phyloP scores from a whole-genome alignment of 2,797 vertebrate genomes.

The Argentina silus region DNA sequence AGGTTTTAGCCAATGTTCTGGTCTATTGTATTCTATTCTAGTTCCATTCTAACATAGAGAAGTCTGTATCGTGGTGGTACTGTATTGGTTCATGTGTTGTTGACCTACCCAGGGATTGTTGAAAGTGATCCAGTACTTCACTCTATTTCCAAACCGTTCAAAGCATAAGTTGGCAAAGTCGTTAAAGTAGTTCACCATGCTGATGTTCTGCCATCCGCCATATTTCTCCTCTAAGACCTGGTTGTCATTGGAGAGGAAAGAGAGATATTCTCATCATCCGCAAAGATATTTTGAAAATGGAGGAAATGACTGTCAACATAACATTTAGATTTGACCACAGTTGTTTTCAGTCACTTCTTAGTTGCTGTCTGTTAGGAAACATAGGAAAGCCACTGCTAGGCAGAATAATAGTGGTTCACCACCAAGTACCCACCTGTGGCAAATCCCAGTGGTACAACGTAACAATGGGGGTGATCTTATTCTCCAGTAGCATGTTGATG shows the following conservation, averaged over 20 bases:
- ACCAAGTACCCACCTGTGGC: constrained; percentile 80
- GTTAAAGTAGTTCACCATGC: constrained; percentile 84
- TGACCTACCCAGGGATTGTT: constrained; percentile 88
- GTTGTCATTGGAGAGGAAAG: not conserved
- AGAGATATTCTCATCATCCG: too few relatives aligned
- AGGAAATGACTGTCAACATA: too few relatives aligned
- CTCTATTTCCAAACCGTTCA: constrained; percentile 86
- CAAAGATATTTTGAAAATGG: too few relatives aligned
- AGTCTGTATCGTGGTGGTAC: not conserved
- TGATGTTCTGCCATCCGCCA: constrained; percentile 89
- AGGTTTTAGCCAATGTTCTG: too few relatives aligned
- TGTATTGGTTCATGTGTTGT: not conserved
- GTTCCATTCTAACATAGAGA: too few relatives aligned
- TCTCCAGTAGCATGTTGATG: constrained; percentile 86
- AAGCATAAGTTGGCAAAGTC: constrained; percentile 92
- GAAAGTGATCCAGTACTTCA: constrained; percentile 93
- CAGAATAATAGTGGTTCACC: not conserved
- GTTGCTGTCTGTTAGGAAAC: not conserved
- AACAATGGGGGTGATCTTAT: constrained; percentile 85
- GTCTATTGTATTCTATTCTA: too few relatives aligned
- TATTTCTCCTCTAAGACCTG: constrained; percentile 87
- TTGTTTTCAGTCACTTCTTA: too few relatives aligned
- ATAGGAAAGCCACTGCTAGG: not conserved
- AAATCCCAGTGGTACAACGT: constrained; percentile 93
- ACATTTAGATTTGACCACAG: too few relatives aligned